phyloP scores from a whole-genome alignment of 2,888 invertebrate genomes.

The Lasius platythorax region DNA sequence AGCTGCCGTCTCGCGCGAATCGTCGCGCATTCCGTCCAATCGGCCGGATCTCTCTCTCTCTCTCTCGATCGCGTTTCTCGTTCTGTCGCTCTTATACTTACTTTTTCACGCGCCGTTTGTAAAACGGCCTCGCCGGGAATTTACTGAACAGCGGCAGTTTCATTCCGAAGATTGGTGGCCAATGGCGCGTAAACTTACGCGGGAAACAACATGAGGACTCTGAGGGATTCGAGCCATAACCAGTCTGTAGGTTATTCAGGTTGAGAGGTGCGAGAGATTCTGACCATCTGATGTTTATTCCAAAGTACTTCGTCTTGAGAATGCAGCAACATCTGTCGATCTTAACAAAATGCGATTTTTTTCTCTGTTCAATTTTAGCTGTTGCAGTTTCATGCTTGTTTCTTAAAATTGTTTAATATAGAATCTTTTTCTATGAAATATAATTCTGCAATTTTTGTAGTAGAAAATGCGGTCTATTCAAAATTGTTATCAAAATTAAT shows the following conservation, averaged over 20 bases:
- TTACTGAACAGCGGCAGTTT: conserved; percentile 73
- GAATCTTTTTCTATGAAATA: neutral
- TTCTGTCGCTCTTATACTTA: conserved; percentile 5
- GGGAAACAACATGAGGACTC: conserved; percentile 73
- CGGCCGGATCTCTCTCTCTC: conserved; percentile 26
- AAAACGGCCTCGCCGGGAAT: conserved; percentile 62
- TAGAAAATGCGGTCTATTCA: neutral
- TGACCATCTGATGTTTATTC: conserved; percentile 75
- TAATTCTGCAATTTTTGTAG: neutral
- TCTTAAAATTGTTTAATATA: neutral
- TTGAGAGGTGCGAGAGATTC: conserved; percentile 68
- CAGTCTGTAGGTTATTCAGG: conserved; percentile 68
- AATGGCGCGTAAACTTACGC: conserved; percentile 81
- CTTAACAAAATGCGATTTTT: conserved; percentile 28
- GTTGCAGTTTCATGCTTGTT: conserved; percentile 29
- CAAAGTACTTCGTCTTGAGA: conserved; percentile 45
- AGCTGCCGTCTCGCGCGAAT: conserved; percentile 46
- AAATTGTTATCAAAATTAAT: conserved; percentile 3
- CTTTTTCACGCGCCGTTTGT: conserved; percentile 53
- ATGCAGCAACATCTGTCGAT: conserved; percentile 52
- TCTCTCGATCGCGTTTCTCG: neutral
- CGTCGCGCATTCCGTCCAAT: conserved; percentile 53
- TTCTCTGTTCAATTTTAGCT: neutral
- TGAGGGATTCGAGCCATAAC: conserved; percentile 69
- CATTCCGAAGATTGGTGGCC: conserved; percentile 82